These are phyloP conservation scores for Eupithecia inturbata DNA, from an alignment of 2,888 invertebrate species.

Conservation along the genomic window DNA sequence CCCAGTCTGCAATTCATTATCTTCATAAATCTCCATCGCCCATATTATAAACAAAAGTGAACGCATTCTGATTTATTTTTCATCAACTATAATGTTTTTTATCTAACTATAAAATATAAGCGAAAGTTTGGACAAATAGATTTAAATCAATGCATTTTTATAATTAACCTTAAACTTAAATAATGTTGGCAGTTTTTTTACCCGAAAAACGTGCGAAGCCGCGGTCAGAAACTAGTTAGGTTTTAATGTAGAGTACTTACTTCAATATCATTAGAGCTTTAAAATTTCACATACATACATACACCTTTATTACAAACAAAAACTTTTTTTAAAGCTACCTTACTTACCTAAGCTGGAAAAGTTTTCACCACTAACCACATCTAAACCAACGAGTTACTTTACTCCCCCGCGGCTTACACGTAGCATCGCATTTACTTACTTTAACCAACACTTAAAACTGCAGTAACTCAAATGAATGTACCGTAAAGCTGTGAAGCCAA, in stretches of 20 bases:
- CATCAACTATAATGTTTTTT: too few species aligned
- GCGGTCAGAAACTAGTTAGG: not conserved
- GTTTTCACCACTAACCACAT: slow-evolving; percentile 25
- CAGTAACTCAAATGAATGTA: slow-evolving; percentile 33
- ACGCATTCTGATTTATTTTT: not conserved
- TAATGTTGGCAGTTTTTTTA: too few species aligned
- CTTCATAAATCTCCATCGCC: not conserved
- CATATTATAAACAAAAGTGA: not conserved
- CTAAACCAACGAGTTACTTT: slow-evolving; percentile 26
- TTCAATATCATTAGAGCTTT: not conserved
- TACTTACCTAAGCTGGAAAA: slow-evolving; percentile 16
- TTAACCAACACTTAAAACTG: slow-evolving; percentile 37
- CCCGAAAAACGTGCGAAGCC: not conserved
- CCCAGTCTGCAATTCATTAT: not conserved
- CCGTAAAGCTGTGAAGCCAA: slow-evolving; percentile 24
- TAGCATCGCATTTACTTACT: slow-evolving; percentile 36
- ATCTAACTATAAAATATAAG: not conserved
- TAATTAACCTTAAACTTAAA: not conserved
- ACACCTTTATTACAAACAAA: slow-evolving; percentile 9
- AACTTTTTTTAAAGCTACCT: slow-evolving; percentile 4
- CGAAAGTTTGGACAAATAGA: not conserved
- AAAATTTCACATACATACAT: not conserved
- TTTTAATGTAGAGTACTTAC: not conserved
- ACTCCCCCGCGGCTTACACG: slow-evolving; percentile 29
- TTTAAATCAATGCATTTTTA: not conserved